Evolutionary conservation across 2,797 vertebrate genomes (phyloP).

Genomic region (Amphiprion clarkii): DNA sequence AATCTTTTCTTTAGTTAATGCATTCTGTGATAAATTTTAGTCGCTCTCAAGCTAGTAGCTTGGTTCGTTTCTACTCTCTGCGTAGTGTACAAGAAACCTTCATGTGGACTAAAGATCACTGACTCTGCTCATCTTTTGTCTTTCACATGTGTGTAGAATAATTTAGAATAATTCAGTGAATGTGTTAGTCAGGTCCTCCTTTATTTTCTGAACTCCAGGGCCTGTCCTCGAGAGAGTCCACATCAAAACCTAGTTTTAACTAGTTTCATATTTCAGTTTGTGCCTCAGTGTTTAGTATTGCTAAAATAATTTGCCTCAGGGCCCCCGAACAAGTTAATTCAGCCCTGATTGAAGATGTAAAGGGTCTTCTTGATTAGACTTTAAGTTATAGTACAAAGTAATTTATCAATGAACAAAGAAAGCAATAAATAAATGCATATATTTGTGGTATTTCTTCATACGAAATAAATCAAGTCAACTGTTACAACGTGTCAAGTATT

Average conservation of each 20-base stretch:
- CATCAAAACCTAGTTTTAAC: background rate
- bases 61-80: too few relatives aligned
- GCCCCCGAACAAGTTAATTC: background rate
- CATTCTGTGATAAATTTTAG: too few relatives aligned
- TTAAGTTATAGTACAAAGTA: background rate
- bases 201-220: background rate
- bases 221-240: background rate
- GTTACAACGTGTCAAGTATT: conserved; percentile 29
- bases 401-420: background rate
- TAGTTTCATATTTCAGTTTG: background rate
- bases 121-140: too few relatives aligned
- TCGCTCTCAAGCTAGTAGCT: too few relatives aligned
- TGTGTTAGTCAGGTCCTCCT: background rate
- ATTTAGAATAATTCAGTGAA: too few relatives aligned
- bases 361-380: background rate
- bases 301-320: background rate
- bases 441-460: background rate
- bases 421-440: background rate
- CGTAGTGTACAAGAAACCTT: too few relatives aligned
- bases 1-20: too few relatives aligned
- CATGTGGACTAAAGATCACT: too few relatives aligned
- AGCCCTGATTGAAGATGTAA: too few relatives aligned
- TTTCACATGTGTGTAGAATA: too few relatives aligned
- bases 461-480: conserved; percentile 8
- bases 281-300: background rate